Evolutionary conservation across 1,140 invertebrate species (phyloP).

Genomic region (Branchinecta lindahli): DNA sequence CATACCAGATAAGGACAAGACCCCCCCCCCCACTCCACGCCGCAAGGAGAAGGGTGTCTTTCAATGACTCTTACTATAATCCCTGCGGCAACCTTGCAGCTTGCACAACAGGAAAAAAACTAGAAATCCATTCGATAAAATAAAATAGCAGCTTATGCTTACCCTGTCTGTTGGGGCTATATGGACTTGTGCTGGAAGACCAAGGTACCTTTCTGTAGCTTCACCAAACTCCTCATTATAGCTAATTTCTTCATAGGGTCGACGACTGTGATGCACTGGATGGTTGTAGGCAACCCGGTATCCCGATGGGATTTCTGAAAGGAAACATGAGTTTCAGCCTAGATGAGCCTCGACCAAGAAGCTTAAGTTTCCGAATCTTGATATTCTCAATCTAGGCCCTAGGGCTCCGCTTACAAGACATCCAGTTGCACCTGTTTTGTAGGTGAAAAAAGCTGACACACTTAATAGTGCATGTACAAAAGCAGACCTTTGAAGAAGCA

Average conservation of each 20-base stretch:
- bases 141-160: neutral
- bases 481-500: no score
- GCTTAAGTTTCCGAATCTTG: neutral
- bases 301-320: neutral
- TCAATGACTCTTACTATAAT: no score
- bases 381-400: neutral
- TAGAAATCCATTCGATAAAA: no score
- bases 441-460: no score
- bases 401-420: neutral
- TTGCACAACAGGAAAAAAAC: no score
- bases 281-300: neutral
- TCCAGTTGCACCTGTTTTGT: neutral
- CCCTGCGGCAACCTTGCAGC: no score
- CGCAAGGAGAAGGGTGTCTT: no score
- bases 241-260: neutral
- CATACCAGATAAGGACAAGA: no score
- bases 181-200: neutral
- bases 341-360: neutral
- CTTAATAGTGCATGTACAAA: no score
- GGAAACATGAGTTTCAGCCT: neutral
- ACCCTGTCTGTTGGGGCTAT: neutral
- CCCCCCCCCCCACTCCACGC: no score
- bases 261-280: neutral
- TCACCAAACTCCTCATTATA: conserved; percentile 3
- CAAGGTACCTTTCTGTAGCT: neutral